Conservation (phyloP, 1,140 invertebrate species). For the Drosophila varians region DNA sequence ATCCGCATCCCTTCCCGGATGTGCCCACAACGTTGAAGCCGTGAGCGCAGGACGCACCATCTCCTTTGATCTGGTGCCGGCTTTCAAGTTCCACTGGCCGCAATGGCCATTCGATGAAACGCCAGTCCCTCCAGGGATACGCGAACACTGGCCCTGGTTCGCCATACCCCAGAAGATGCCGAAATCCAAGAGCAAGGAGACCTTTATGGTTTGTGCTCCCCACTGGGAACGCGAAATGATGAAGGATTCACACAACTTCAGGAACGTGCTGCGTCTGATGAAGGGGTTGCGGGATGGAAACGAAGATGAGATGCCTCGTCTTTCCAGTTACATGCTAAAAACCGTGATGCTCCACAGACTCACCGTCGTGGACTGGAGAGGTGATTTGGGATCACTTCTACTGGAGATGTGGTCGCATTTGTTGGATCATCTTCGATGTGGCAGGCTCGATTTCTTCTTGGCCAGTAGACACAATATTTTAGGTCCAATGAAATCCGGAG, state of each 20-base stretch:
- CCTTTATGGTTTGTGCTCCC: constrained; percentile 45
- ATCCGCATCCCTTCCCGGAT: too few relatives aligned
- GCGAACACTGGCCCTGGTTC: constrained; percentile 13
- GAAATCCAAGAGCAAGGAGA: not conserved
- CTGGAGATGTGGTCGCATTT: constrained; percentile 30
- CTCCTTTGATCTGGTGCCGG: constrained; percentile 45
- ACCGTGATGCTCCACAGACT: constrained; percentile 33
- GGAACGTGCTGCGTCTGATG: constrained; percentile 46
- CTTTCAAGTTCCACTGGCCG: constrained; percentile 12
- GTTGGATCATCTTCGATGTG: not conserved
- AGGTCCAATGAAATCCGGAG: not conserved
- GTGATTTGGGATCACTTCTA: constrained; percentile 12
- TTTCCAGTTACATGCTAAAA: constrained; percentile 51
- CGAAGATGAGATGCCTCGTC: not conserved
- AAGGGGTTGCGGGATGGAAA: constrained; percentile 38
- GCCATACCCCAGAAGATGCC: constrained; percentile 29
- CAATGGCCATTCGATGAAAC: constrained; percentile 15
- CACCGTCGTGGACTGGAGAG: constrained; percentile 5
- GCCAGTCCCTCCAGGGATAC: not conserved
- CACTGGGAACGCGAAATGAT: constrained; percentile 50
- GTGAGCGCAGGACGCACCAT: not conserved
- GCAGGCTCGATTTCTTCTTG: constrained; percentile 26
- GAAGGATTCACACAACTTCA: constrained; percentile 24
- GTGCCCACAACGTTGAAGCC: constrained; percentile 37
- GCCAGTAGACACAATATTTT: constrained; percentile 22